Evolutionary conservation across 2,113 vertebrate genomes (phyloP).

Genomic region (Agelaius phoeniceus): DNA sequence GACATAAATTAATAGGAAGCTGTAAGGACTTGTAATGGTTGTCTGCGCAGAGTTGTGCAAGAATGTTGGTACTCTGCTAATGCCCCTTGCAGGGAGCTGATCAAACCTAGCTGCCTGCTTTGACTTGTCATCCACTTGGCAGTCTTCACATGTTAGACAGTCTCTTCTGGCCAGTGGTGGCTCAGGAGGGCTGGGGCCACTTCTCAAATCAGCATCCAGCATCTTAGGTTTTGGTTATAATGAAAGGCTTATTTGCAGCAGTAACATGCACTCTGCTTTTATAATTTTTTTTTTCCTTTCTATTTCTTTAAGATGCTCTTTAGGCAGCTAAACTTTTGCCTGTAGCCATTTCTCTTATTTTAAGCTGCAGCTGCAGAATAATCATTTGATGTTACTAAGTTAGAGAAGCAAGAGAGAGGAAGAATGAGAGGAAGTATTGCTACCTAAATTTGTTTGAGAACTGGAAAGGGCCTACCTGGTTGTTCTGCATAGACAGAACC

Average conservation of each 20-base stretch:
- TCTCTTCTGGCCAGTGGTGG: neutral
- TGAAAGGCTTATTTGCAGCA: neutral
- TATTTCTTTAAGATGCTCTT: neutral
- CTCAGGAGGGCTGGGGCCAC: neutral
- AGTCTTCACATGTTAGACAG: neutral
- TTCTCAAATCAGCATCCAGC: neutral
- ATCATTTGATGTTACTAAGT: neutral
- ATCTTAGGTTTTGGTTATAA: neutral
- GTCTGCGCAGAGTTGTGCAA: neutral
- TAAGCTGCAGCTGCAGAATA: neutral
- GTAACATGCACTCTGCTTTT: neutral
- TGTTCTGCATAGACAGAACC: neutral
- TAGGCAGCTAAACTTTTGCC: neutral
- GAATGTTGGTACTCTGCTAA: neutral
- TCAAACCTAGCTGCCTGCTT: neutral
- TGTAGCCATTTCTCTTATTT: neutral
- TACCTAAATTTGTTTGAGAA: neutral
- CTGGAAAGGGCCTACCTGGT: neutral
- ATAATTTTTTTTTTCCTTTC: neutral
- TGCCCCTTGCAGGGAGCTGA: fast-evolving
- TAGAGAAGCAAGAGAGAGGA: neutral
- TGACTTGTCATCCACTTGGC: neutral
- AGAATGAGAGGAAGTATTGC: neutral
- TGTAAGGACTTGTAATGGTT: neutral
- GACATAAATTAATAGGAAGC: neutral